Base-by-base conservation (phyloP, 2,888 invertebrate species). In the Horisme vitalbata region DNA sequence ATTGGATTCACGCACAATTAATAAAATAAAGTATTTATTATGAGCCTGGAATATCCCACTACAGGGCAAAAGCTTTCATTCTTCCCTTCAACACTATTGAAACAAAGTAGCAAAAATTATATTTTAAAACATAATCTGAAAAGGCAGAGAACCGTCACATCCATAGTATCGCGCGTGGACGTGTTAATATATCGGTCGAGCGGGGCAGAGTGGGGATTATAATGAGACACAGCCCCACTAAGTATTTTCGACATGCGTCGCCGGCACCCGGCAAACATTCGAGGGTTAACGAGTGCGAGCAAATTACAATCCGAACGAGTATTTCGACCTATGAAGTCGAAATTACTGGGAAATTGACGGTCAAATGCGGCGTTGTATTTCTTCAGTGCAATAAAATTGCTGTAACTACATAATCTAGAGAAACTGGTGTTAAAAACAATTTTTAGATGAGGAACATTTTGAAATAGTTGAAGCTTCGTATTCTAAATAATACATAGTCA, bases 211-310 rank as follows among this genome's bases (percentile, higher is more conserved):
- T 75, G 70, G 77, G 84, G 85, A 84, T 86, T 86, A 86, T 89
- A 88, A 89, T 89, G 88, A 88, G 86, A 80, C 75, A 74, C 79
- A 73, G 78, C 85, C 87, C 86, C 86, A 84, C 84, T 85, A 88
- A 89, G 88, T 83, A 89, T 89, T 87, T 86, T 87, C 83, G 87
- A 87, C 89, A 89, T 89, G 88, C 88, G 86, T 86, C 76, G 83
- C 81, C 83, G 82, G 82, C 88, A 79, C 87, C 85, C 88, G 81
- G 69, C 87, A 85, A 87, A 86, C 85, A 85, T 83, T 83, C 75
- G 71, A 68, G 79, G 82, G 83, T 75, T 79, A 76, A 79, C 80
- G 76, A 79, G 75, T 73, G 74, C 62, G 66, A 68, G 71, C 79
- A 79, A 81, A 83, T 83, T 80, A 79, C 77, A 67, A 65, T 67